Evolutionary conservation across 2,113 vertebrate species (phyloP).

Genomic region (Nycticorax nycticorax): DNA sequence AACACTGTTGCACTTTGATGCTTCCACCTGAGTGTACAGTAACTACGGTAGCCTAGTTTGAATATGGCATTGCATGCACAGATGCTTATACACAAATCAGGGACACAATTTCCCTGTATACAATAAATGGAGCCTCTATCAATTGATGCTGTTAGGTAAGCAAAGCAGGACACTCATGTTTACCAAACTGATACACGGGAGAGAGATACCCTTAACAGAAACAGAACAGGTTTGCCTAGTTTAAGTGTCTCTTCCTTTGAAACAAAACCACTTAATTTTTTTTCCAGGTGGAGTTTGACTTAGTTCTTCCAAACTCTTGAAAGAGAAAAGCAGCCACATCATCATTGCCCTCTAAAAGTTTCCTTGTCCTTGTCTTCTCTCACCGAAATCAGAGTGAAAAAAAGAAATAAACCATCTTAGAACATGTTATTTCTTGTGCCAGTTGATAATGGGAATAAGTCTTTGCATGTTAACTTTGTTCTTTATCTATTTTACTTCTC

Average conservation of each 20-base stretch:
- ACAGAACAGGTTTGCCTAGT: neutral
- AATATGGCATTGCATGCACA: neutral
- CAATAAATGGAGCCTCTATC: neutral
- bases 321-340: neutral
- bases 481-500: neutral
- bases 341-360: neutral
- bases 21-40: neutral
- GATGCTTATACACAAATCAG: neutral
- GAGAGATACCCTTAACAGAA: neutral
- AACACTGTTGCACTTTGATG: neutral
- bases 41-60: neutral
- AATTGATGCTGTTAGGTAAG: neutral
- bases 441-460: neutral
- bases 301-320: neutral
- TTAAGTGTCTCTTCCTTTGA: neutral
- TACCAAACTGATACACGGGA: neutral
- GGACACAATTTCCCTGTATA: neutral
- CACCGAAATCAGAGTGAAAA: neutral
- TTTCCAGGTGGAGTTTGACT: neutral
- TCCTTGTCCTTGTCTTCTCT: neutral
- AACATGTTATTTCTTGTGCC: neutral
- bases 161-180: neutral
- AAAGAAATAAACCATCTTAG: neutral
- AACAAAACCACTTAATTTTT: neutral
- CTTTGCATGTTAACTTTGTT: neutral